Base-by-base conservation (phyloP, 2,113 vertebrate species). In the Lophura nycthemera region DNA sequence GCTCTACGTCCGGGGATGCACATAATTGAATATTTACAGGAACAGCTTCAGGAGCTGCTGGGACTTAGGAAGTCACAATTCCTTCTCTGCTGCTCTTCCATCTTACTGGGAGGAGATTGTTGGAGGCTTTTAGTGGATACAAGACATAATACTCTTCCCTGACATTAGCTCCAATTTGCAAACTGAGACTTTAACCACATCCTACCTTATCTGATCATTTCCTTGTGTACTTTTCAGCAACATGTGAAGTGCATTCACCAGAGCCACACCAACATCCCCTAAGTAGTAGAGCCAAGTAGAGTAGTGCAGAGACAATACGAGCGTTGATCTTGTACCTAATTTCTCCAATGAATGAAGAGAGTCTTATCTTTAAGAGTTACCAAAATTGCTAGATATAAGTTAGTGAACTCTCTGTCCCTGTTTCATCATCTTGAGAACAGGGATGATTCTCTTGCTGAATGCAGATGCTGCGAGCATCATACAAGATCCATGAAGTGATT, bases 161-260 rank as follows among this genome's bases (percentile, higher is more conserved):
- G 79, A 48, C 86, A 72, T 90, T 72, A 95, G 93, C 94, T 93
- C 93, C 86, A 86, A 86, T 82, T 94, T 81, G 93, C 90, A 94
- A 93, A 88, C 77, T 0, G 36, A 95, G 90, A 88, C 94, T 95
- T 95, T 95, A 95, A 95, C 95, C 94, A 96, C 94, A 95, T 97
- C 92, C 94, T 95, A 95, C 73, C 94, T 83, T 88, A 59, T 83
- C 65, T 92, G 86, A 90, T 92, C 92, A 76, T 92, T 95, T 94
- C 92, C 93, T 96, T 94, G 72, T 81, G 69, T 76, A 95, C 73
- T 88, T 89, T 81, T 94, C 80, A 80, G 83, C 85, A 78, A 22
- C 61, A 11, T 18, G 34, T 83, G 76, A 91, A 86, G 15, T 34
- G 30, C 3, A 11, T 40, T 30, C 66, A 88, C 70, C 80, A 50